A percentile compares a stretch with the other conserved stretches of the same genome.
Conservation (phyloP, 2,888 invertebrate species). For the Volucella zonaria region DNA sequence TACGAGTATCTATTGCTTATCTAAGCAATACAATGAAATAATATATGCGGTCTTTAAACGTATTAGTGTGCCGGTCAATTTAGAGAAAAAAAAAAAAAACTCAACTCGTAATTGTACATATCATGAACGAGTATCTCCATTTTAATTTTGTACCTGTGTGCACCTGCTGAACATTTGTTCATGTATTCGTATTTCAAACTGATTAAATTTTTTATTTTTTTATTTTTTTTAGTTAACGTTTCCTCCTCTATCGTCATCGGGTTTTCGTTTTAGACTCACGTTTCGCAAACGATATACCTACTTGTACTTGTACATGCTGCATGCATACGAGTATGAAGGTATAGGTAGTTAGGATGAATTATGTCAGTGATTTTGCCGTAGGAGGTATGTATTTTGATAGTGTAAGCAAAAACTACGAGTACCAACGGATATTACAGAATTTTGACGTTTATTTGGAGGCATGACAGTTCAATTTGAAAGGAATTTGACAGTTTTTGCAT, state of each 20-base stretch:
- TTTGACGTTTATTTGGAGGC: background rate
- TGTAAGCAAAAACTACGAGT: slow-evolving; percentile 3
- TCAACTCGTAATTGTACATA: slow-evolving; percentile 1
- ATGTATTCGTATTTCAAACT: slow-evolving; percentile 33
- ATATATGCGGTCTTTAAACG: background rate
- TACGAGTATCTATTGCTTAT: slow-evolving; percentile 51
- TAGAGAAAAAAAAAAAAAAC: slow-evolving; percentile 37
- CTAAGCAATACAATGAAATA: slow-evolving; percentile 42
- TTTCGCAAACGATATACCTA: slow-evolving; percentile 58
- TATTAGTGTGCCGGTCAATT: slow-evolving; percentile 61
- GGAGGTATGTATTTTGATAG: background rate
- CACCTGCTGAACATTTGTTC: slow-evolving; percentile 45
- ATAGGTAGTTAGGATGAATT: slow-evolving; percentile 27
- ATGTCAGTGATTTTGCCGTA: slow-evolving; percentile 63
- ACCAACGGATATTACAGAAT: too few species aligned
- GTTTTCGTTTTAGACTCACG: slow-evolving; percentile 30
- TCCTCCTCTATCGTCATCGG: slow-evolving; percentile 22
- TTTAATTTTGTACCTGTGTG: slow-evolving; percentile 22
- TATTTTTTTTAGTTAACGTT: too few species aligned
- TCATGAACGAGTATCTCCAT: slow-evolving; percentile 32
- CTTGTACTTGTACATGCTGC: too few species aligned
- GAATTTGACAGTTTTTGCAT: too few species aligned
- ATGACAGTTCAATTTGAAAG: too few species aligned
- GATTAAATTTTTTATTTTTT: slow-evolving; percentile 39
- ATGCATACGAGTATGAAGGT: too few species aligned